phyloP scores from a whole-genome alignment of 2,113 vertebrate species.

The Pelusios castaneus region DNA sequence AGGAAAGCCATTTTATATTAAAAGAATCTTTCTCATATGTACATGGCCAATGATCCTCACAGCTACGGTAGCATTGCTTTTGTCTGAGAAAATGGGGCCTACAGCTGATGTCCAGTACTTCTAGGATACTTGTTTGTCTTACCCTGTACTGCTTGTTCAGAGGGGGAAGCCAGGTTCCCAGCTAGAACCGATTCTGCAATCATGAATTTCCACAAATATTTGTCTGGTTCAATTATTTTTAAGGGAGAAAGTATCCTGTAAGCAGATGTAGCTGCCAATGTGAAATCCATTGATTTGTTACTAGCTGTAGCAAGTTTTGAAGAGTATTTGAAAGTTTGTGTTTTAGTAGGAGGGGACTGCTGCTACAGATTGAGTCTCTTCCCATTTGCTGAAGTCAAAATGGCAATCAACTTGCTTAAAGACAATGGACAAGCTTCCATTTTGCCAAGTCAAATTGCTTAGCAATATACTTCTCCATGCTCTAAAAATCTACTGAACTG shows the following conservation, averaged over 20 bases:
- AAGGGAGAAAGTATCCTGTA: not conserved
- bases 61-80: not conserved
- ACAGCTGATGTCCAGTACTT: not conserved
- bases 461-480: not conserved
- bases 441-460: not conserved
- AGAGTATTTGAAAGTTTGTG: not conserved
- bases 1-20: not conserved
- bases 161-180: not conserved
- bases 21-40: too few relatives aligned
- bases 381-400: not conserved
- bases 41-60: not conserved
- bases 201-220: not conserved
- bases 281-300: not conserved
- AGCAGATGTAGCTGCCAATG: not conserved
- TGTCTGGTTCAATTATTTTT: not conserved
- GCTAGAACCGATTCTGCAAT: fast-evolving
- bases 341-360: not conserved
- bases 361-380: not conserved
- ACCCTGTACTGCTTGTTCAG: not conserved
- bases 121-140: not conserved
- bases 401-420: too few relatives aligned
- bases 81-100: fast-evolving
- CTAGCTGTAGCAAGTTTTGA: not conserved
- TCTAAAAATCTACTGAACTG: not conserved
- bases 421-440: not conserved